These are phyloP conservation scores for Thrips palmi DNA, from an alignment of 1,140 invertebrate genomes.

Conservation along the genomic window DNA sequence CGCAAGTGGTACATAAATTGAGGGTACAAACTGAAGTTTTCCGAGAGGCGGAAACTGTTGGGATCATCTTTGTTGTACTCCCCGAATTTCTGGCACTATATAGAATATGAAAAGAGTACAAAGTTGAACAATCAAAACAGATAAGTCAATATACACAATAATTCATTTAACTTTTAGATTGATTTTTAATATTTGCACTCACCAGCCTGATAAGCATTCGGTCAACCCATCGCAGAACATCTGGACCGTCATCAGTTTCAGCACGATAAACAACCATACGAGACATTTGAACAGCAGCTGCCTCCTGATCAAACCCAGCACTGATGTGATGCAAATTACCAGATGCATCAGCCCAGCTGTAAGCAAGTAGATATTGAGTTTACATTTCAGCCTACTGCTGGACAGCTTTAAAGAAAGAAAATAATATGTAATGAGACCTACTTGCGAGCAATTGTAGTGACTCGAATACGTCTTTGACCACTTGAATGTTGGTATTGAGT, in stretches of 20 bases:
- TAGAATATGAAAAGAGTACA: neutral
- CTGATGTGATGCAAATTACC: slow-evolving; percentile 63
- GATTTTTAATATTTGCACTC: slow-evolving; percentile 21
- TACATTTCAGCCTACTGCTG: neutral
- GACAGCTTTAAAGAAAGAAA: slow-evolving; percentile 1
- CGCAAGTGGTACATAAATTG: slow-evolving; percentile 99
- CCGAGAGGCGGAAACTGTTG: slow-evolving; percentile 83
- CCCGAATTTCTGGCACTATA: slow-evolving; percentile 94
- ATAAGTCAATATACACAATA: neutral
- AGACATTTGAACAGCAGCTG: slow-evolving; percentile 92
- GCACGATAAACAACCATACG: slow-evolving; percentile 90
- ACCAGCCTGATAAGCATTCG: slow-evolving; percentile 93
- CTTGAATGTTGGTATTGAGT: slow-evolving; percentile 97
- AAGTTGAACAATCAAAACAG: neutral
- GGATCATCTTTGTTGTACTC: slow-evolving; percentile 97
- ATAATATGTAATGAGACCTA: slow-evolving; percentile 27
- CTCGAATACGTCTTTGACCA: slow-evolving; percentile 84
- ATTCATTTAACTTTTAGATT: neutral
- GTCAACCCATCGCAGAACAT: slow-evolving; percentile 96
- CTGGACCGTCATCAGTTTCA: slow-evolving; percentile 88
- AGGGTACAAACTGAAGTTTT: slow-evolving; percentile 95
- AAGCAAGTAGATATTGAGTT: slow-evolving; percentile 15
- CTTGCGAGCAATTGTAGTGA: slow-evolving; percentile 93
- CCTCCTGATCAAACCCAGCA: slow-evolving; percentile 95
- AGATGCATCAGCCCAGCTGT: slow-evolving; percentile 64